phyloP scores from a whole-genome alignment of 2,113 vertebrate species.

The Cottus gobio region DNA sequence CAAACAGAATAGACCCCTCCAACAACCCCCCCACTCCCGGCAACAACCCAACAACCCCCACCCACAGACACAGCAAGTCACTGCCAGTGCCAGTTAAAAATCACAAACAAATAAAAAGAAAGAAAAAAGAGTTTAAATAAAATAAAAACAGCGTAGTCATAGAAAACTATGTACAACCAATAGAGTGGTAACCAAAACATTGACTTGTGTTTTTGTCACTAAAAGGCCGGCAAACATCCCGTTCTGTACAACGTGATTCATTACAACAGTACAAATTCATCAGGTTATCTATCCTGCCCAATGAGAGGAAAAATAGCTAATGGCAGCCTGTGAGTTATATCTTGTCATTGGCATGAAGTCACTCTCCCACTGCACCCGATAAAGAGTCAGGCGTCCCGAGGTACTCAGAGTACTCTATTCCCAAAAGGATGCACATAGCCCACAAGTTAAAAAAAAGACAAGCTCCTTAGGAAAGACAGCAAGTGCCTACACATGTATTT shows the following conservation, averaged over 20 bases:
- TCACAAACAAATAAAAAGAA: slow-evolving; percentile 58
- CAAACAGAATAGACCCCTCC: slow-evolving; percentile 35
- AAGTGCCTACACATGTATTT: slow-evolving; percentile 93
- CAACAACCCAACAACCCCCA: background rate
- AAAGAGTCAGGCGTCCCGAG: slow-evolving; percentile 76
- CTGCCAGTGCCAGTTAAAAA: slow-evolving; percentile 74
- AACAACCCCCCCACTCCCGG: background rate
- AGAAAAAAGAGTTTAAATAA: slow-evolving; percentile 32
- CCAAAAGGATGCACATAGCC: slow-evolving; percentile 89
- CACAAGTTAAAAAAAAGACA: slow-evolving; percentile 94
- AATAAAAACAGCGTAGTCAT: slow-evolving; percentile 76
- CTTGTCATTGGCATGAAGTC: slow-evolving; percentile 83
- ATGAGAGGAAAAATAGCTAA: slow-evolving; percentile 89
- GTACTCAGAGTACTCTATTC: slow-evolving; percentile 91
- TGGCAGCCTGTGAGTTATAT: slow-evolving; percentile 88
- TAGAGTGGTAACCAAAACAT: slow-evolving; percentile 87
- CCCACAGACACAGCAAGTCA: slow-evolving; percentile 51
- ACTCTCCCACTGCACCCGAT: slow-evolving; percentile 61
- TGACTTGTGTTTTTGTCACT: slow-evolving; percentile 82
- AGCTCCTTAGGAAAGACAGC: slow-evolving; percentile 96
- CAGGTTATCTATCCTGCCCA: slow-evolving; percentile 91
- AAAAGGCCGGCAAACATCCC: slow-evolving; percentile 89
- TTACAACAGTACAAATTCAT: slow-evolving; percentile 91
- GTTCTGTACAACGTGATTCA: slow-evolving; percentile 91
- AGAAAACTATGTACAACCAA: slow-evolving; percentile 93